phyloP scores from a whole-genome alignment of 2,888 invertebrate species.

The Colletes collaris region DNA sequence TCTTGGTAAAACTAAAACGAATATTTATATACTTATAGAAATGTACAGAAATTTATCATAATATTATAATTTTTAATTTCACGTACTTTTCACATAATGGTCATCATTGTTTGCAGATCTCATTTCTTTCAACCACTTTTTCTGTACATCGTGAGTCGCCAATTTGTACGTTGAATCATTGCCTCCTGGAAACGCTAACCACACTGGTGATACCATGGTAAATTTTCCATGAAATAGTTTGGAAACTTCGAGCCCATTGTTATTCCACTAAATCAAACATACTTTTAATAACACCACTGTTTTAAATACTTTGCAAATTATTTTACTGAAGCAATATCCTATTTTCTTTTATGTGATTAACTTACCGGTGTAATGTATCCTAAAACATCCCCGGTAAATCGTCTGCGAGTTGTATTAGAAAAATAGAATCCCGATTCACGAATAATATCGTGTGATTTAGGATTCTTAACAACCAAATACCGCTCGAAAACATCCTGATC shows the following conservation, averaged over 20 bases:
- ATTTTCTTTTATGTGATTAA: conserved; percentile 48
- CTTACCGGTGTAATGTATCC: conserved; percentile 96
- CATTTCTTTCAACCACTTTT: conserved; percentile 91
- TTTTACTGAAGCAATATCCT: too few species aligned
- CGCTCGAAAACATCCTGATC: conserved; percentile 88
- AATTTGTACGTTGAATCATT: conserved; percentile 87
- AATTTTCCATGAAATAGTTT: conserved; percentile 95
- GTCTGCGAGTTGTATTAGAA: conserved; percentile 87
- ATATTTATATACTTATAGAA: conserved; percentile 7
- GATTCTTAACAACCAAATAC: conserved; percentile 88
- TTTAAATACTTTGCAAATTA: background rate
- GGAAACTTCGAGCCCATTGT: conserved; percentile 95
- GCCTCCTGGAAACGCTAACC: conserved; percentile 92
- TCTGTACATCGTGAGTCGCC: conserved; percentile 92
- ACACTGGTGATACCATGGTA: conserved; percentile 96
- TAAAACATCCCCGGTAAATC: conserved; percentile 90
- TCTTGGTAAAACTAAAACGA: conserved; percentile 91
- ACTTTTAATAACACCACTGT: background rate
- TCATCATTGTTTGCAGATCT: conserved; percentile 85
- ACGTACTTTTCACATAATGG: conserved; percentile 86
- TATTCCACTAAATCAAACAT: conserved; percentile 91
- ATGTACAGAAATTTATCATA: background rate
- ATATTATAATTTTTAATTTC: conserved; percentile 6
- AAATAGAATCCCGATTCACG: conserved; percentile 90
- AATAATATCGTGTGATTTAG: conserved; percentile 89